Evolutionary conservation across 2,888 invertebrate species (phyloP).

Genomic region (Melipona bicolor): DNA sequence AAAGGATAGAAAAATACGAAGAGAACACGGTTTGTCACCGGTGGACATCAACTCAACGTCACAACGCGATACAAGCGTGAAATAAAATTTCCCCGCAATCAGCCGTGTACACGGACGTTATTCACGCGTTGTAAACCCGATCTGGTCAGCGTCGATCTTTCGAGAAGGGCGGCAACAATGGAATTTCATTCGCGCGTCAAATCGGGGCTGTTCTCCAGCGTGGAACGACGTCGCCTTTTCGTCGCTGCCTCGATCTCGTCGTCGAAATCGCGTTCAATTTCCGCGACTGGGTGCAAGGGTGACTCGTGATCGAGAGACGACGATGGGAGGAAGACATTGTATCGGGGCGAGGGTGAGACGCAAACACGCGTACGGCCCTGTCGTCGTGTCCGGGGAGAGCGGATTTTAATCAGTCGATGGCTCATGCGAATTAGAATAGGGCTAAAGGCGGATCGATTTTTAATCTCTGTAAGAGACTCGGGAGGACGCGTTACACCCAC

Average conservation of each 20-base stretch:
- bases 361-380: slow-evolving; percentile 17
- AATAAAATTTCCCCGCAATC: slow-evolving; percentile 39
- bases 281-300: slow-evolving; percentile 6
- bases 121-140: neutral
- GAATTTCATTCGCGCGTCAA: slow-evolving; percentile 21
- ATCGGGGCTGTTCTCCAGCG: neutral
- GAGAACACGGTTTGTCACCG: neutral
- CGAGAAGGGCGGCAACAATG: neutral
- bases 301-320: no score
- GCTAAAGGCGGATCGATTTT: slow-evolving; percentile 71
- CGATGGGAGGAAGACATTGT: neutral
- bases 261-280: slow-evolving; percentile 51
- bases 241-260: slow-evolving; percentile 33
- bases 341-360: slow-evolving; percentile 2
- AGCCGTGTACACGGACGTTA: neutral
- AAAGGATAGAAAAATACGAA: neutral
- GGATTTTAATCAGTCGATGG: slow-evolving; percentile 73
- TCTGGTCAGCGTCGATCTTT: slow-evolving; percentile 27
- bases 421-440: slow-evolving; percentile 60
- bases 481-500: slow-evolving; percentile 46
- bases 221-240: neutral
- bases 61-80: slow-evolving; percentile 26
- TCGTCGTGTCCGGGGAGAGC: slow-evolving; percentile 39
- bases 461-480: slow-evolving; percentile 72
- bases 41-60: neutral